phyloP scores from a whole-genome alignment of 2,888 invertebrate genomes.

The Euzophera pinguis region DNA sequence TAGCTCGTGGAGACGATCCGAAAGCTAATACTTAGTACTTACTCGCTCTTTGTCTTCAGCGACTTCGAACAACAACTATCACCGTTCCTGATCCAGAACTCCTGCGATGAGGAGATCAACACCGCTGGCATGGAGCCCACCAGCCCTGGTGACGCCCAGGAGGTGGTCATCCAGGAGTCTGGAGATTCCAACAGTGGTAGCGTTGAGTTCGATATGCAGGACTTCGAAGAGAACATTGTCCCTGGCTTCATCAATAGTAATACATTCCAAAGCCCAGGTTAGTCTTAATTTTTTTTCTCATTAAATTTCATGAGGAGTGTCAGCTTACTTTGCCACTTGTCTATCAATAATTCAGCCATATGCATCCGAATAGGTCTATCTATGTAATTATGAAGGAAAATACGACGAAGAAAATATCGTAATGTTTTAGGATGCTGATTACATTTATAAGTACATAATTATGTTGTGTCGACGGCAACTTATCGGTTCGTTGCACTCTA shows the following conservation, averaged over 20 bases:
- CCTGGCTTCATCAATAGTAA: constrained; percentile 66
- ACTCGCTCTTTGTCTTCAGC: constrained; percentile 35
- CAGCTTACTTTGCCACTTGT: too few relatives aligned
- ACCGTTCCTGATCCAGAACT: constrained; percentile 73
- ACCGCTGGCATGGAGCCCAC: constrained; percentile 43
- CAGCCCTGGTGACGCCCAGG: constrained; percentile 49
- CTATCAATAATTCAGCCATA: too few relatives aligned
- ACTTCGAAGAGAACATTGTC: constrained; percentile 70
- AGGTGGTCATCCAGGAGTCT: constrained; percentile 56
- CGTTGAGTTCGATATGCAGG: constrained; percentile 55
- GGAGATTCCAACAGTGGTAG: constrained; percentile 47
- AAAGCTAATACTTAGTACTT: too few relatives aligned
- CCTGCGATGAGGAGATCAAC: constrained; percentile 57
- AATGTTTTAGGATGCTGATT: too few relatives aligned
- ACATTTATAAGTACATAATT: too few relatives aligned
- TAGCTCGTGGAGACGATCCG: too few relatives aligned
- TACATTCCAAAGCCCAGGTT: constrained; percentile 66
- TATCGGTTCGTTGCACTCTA: too few relatives aligned
- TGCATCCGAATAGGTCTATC: too few relatives aligned
- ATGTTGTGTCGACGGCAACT: too few relatives aligned
- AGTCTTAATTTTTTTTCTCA: constrained; percentile 18
- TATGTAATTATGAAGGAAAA: too few relatives aligned
- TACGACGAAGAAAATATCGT: too few relatives aligned
- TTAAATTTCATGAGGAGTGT: background rate
- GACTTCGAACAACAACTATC: constrained; percentile 81